These are phyloP conservation scores for Ectobius pallidus DNA, from an alignment of 2,888 invertebrate genomes.

Conservation along the genomic window DNA sequence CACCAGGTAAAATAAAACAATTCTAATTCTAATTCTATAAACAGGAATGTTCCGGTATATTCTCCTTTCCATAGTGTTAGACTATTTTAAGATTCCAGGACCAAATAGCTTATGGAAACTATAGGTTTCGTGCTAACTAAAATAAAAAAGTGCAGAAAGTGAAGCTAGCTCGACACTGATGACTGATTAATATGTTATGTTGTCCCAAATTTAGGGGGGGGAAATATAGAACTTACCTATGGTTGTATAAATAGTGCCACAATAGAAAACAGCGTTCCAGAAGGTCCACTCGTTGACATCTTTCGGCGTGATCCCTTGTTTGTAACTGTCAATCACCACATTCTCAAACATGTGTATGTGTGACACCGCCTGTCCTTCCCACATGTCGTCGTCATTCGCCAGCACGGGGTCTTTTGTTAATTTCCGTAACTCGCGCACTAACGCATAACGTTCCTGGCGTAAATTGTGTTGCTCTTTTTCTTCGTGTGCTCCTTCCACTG, in stretches of 20 bases:
- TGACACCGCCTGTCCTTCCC: conserved; percentile 59
- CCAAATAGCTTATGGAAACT: too few relatives aligned
- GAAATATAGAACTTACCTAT: conserved; percentile 72
- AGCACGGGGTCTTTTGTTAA: conserved; percentile 54
- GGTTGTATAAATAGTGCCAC: conserved; percentile 87
- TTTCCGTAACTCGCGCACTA: conserved; percentile 50
- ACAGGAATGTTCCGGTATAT: too few relatives aligned
- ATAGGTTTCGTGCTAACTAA: too few relatives aligned
- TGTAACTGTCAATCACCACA: conserved; percentile 58
- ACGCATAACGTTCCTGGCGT: conserved; percentile 43
- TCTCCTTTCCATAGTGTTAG: too few relatives aligned
- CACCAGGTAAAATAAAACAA: too few relatives aligned
- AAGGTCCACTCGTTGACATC: conserved; percentile 74
- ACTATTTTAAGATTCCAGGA: too few relatives aligned
- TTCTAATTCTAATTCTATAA: too few relatives aligned
- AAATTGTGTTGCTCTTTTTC: conserved; percentile 45
- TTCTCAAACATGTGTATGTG: conserved; percentile 63
- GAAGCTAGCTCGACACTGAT: too few relatives aligned
- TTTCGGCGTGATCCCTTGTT: conserved; percentile 48
- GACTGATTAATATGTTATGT: too few relatives aligned
- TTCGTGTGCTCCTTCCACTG: conserved; percentile 72
- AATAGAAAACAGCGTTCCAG: conserved; percentile 86
- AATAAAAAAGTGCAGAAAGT: too few relatives aligned
- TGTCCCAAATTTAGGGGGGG: too few relatives aligned
- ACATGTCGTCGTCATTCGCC: conserved; percentile 53